These are phyloP conservation scores for Dolichomitus sp. DNA, from an alignment of 2,888 invertebrate genomes.

Conservation along the genomic window DNA sequence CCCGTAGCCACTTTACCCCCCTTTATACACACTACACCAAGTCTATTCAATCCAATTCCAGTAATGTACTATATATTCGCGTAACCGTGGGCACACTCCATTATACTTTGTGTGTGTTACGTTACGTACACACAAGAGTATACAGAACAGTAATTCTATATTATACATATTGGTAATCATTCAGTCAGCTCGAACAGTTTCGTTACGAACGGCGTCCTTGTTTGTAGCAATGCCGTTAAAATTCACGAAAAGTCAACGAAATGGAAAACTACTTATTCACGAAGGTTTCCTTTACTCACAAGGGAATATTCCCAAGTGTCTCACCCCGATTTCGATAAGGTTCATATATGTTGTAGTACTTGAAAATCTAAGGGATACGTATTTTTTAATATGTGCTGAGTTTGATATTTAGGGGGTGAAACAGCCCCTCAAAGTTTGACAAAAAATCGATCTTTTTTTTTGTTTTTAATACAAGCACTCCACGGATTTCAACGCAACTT, in stretches of 20 bases:
- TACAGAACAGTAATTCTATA: too few relatives aligned
- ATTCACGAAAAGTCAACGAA: neutral
- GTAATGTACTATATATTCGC: neutral
- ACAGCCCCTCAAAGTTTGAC: too few relatives aligned
- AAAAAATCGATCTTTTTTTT: too few relatives aligned
- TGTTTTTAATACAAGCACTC: too few relatives aligned
- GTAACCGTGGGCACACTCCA: neutral
- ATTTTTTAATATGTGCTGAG: too few relatives aligned
- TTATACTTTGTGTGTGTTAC: neutral
- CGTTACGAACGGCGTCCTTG: neutral
- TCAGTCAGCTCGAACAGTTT: neutral
- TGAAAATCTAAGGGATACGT: too few relatives aligned
- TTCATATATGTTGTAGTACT: too few relatives aligned
- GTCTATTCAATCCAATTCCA: neutral
- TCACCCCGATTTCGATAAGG: too few relatives aligned
- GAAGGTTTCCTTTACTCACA: too few relatives aligned
- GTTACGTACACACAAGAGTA: neutral
- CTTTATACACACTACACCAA: neutral
- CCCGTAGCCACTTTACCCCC: neutral
- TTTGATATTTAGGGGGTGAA: too few relatives aligned
- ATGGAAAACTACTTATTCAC: too few relatives aligned
- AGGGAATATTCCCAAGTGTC: conserved; percentile 4
- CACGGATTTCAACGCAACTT: too few relatives aligned
- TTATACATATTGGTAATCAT: neutral
- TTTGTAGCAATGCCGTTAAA: neutral